These are phyloP conservation scores for Acropternis orthonyx DNA, from an alignment of 2,797 vertebrate species.

Conservation along the genomic window DNA sequence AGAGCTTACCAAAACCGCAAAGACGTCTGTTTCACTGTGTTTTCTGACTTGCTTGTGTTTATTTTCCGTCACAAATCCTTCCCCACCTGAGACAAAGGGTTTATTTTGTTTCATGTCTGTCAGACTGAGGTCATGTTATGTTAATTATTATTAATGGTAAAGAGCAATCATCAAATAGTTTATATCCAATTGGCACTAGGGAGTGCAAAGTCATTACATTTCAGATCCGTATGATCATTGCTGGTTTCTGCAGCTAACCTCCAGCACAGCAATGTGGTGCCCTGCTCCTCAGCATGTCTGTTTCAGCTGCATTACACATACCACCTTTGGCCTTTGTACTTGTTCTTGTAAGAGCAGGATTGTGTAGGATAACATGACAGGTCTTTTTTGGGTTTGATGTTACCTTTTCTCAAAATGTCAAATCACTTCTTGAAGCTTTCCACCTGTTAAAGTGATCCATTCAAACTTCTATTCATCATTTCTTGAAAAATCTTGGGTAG, in stretches of 20 bases:
- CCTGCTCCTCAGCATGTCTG: fast-evolving
- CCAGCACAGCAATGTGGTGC: fast-evolving
- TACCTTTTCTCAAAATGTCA: background rate
- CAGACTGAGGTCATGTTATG: too few relatives aligned
- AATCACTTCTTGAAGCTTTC: background rate
- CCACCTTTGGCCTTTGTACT: background rate
- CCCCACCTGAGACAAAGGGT: fast-evolving
- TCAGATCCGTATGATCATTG: fast-evolving
- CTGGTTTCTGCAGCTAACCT: background rate
- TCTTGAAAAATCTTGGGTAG: background rate
- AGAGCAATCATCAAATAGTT: background rate
- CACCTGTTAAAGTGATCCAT: background rate
- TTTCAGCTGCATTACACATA: fast-evolving
- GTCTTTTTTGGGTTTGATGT: background rate
- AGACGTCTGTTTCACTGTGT: background rate
- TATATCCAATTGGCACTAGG: fast-evolving
- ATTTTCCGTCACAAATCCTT: background rate
- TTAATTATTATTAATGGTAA: background rate
- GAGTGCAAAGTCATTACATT: background rate
- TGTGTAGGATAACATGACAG: background rate
- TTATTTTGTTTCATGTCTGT: background rate
- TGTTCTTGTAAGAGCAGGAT: background rate
- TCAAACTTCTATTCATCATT: background rate
- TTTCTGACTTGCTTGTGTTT: background rate
- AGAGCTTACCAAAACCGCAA: background rate